These are phyloP conservation scores for Cacoxenus indagator DNA, from an alignment of 2,888 invertebrate genomes.

Conservation along the genomic window DNA sequence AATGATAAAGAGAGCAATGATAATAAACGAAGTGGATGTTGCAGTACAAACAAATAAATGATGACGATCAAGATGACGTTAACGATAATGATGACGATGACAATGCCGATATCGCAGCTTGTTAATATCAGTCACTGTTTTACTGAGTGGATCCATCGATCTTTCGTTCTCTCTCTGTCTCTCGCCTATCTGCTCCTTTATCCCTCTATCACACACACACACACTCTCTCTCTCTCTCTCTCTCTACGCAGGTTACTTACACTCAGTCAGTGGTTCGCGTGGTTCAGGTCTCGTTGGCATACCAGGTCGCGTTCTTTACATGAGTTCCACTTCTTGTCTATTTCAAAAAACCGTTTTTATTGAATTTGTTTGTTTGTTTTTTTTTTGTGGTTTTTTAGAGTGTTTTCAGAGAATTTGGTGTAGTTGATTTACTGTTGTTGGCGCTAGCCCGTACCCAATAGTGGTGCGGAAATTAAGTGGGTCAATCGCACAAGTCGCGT, in stretches of 20 bases:
- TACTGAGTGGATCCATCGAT: neutral
- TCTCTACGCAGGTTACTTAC: neutral
- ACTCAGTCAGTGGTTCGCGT: neutral
- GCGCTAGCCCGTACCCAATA: no score
- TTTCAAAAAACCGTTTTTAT: neutral
- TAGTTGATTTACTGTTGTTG: neutral
- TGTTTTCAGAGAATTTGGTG: no score
- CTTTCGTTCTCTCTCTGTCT: neutral
- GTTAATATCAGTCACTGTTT: neutral
- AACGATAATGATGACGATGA: neutral
- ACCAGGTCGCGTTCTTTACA: constrained; percentile 16
- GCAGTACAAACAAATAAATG: no score
- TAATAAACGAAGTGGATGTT: no score
- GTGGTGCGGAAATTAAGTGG: no score
- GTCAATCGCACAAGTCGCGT: neutral
- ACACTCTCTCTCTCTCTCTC: neutral
- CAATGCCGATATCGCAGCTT: constrained; percentile 26
- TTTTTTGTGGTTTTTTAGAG: neutral
- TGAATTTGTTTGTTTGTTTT: neutral
- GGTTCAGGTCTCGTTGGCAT: neutral
- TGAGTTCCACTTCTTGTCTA: neutral
- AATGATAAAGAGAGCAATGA: neutral
- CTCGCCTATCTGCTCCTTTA: no score
- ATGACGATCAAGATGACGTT: constrained; percentile 10
- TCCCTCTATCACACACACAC: no score